phyloP scores from a whole-genome alignment of 2,113 vertebrate species.

The Conger conger region DNA sequence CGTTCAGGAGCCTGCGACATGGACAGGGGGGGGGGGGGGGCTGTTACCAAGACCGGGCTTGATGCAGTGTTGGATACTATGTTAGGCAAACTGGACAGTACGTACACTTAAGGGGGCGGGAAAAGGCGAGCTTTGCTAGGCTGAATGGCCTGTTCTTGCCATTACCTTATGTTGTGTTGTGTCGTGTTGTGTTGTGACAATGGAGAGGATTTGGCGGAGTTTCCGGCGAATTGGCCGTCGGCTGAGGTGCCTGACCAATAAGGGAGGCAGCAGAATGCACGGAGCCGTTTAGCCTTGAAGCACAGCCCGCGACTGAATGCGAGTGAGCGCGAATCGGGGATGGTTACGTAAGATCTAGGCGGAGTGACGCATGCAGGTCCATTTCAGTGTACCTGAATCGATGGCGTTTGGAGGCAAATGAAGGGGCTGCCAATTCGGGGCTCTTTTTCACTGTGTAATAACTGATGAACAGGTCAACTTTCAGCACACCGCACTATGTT shows the following conservation, averaged over 20 bases:
- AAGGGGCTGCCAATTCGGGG: neutral
- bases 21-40: neutral
- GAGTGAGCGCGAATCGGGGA: neutral
- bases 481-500: too few species aligned
- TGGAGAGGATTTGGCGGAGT: too few species aligned
- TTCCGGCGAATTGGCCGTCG: neutral
- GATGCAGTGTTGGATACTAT: too few species aligned
- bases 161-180: too few species aligned
- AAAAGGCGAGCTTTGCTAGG: too few species aligned
- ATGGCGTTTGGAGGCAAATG: neutral
- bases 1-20: constrained; percentile 82
- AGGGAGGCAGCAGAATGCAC: neutral
- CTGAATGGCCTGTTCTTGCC: too few species aligned
- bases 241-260: neutral
- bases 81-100: too few species aligned
- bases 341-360: neutral
- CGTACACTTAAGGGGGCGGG: too few species aligned
- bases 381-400: neutral
- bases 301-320: neutral
- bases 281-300: neutral
- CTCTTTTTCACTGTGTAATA: neutral
- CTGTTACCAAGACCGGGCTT: too few species aligned
- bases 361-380: neutral
- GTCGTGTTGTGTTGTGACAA: too few species aligned
- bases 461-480: neutral